Evolutionary conservation across 2,797 vertebrate genomes (phyloP), one percentile per base, ranked within the genome.

Genomic region (Myripristis jacobus): DNA sequence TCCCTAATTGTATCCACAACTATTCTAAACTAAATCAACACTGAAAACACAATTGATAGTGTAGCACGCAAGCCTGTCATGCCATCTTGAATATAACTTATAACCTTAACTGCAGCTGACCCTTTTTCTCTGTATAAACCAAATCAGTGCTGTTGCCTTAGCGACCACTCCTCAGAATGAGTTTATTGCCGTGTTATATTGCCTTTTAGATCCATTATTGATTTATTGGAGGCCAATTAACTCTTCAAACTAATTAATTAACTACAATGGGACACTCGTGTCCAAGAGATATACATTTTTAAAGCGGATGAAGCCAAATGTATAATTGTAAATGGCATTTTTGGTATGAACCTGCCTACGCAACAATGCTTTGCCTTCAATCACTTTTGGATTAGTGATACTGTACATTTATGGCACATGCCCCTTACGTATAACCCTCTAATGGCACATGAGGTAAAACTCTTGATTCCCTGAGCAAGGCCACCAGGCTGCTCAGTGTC

Each of bases 141-240:
- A 90, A 90, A 90, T 79, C 89, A 84, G 87, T 83, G 87, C 75
- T 85, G 76, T 85, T 88, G 91, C 86, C 89, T 91, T 88, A 80
- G 85, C 79, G 38, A 84, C 81, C 57, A 66, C 76, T 80, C 63
- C 71, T 88, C 71, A 87, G 46, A 61, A 70, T 41, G 46, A 76
- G 50, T 79, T 76, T 71, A 31, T 75, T 64, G 70, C 72, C 81
- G 50, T 75, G 59, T 61, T 72, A 78, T 50, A 60, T 86, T 79
- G 79, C 82, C 84, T 91, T 91, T 84, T 36, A 31, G 19, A 64
- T 80, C 18, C 21, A 57, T 76, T 66, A 51, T 79, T 72, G 48
- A 71, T 86, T 76, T 68, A 57, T 59, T 59, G 44, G 63, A 79
- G 29, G 48, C 22, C 31, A 70, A 11, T 65, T 68, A 48, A 36